Evolutionary conservation across 1,140 invertebrate species (phyloP), one percentile per base, ranked within the genome.

Genomic region (Temnothorax longispinosus): DNA sequence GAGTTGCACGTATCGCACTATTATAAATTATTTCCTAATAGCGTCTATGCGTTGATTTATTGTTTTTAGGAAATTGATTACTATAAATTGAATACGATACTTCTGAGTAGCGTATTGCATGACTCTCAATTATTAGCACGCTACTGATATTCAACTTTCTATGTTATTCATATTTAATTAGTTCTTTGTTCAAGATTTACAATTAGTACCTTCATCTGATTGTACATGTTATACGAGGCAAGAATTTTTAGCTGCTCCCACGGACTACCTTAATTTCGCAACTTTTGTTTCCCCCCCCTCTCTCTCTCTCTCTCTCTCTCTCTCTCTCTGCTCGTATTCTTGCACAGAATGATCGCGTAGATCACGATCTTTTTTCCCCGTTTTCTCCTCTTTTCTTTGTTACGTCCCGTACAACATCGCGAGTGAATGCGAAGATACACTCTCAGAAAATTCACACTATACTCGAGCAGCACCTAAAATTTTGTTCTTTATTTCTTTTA

Each of bases 171-270:
- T 6, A 71, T 41, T 69, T 54, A 54, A 56, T 69, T 44, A 62
- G 21, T 8, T 6, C 47, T 47, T 77, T 69, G 13, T 54, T 69
- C 27, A 44, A 56, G 47, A 54, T 80, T 80, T 54, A 69, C 21
- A 54, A 80, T 80, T 41, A 54, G 52, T 41, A 56, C 32, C 64
- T 81, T 13, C 8, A 41, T 0, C 35, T 18, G 21, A 54, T 80
- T 80, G 35, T 27, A 27, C n/a, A n/a, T 65, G 10, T 50, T 41
- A 44, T 47, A 62, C n/a, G 15, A 64, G 8, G 27, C 15, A 64
- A 11, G 8, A 52, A n/a, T 80, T 80, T 67, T 80, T 35, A 80
- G 8, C 2, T 10, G 32, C 41, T 80, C 74, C 35, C 47, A 80
- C 82, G 21, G 18, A 6, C 13, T 77, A 13, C 21, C 47, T 64